Conservation (phyloP, 2,888 invertebrate species). For the Andrena minutula region DNA sequence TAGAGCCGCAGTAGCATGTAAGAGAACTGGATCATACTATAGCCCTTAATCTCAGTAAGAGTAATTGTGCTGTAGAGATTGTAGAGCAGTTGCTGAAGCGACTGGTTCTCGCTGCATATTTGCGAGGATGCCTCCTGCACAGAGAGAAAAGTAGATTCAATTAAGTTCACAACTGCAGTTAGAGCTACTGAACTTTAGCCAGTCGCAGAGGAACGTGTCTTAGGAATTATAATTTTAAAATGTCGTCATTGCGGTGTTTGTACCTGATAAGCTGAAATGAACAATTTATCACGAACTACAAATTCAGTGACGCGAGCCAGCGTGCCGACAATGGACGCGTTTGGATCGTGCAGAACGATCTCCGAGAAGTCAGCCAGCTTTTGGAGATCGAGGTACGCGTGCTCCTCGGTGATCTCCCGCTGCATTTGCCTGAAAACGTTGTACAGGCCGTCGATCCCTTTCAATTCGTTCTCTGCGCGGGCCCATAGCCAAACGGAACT, state of each 20-base stretch:
- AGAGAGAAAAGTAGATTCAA: constrained; percentile 28
- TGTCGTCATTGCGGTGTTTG: constrained; percentile 4
- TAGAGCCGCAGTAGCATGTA: constrained; percentile 89
- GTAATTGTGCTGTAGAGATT: constrained; percentile 93
- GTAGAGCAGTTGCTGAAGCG: constrained; percentile 93
- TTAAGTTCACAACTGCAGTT: neutral
- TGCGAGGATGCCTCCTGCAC: constrained; percentile 89
- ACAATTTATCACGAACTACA: constrained; percentile 88
- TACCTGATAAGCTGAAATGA: constrained; percentile 90
- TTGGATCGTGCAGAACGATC: constrained; percentile 88
- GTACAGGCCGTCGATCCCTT: constrained; percentile 89
- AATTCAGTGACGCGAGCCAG: constrained; percentile 87
- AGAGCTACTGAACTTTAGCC: neutral
- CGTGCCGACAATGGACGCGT: constrained; percentile 87
- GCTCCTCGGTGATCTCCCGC: constrained; percentile 79
- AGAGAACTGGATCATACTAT: constrained; percentile 95
- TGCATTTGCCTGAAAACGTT: constrained; percentile 89
- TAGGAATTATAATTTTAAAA: neutral
- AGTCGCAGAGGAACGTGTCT: neutral
- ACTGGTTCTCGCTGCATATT: constrained; percentile 91
- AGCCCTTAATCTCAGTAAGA: constrained; percentile 94
- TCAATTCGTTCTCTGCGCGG: constrained; percentile 87
- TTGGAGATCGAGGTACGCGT: constrained; percentile 83
- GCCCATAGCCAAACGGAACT: constrained; percentile 88
- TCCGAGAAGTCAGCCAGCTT: constrained; percentile 89